Evolutionary conservation across 2,113 vertebrate species (phyloP).

Genomic region (Indicator indicator): DNA sequence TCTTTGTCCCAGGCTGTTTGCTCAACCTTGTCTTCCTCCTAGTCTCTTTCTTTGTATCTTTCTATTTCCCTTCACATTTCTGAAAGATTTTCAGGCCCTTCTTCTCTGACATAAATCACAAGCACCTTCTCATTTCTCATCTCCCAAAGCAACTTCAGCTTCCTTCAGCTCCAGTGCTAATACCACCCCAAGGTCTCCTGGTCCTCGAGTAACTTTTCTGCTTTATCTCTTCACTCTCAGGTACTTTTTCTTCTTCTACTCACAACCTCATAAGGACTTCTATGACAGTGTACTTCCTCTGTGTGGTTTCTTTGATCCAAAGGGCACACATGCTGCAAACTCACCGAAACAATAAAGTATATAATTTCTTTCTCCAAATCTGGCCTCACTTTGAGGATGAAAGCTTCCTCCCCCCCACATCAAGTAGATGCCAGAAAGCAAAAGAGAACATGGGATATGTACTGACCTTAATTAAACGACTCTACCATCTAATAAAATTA

Average conservation of each 20-base stretch:
- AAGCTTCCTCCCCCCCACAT: background rate
- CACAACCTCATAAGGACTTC: background rate
- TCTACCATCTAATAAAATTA: background rate
- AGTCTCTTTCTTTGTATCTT: background rate
- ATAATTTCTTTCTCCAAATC: background rate
- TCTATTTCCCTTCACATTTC: background rate
- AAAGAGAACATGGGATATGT: background rate
- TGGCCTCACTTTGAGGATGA: background rate
- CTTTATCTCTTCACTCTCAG: background rate
- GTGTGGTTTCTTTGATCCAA: background rate
- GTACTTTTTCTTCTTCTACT: background rate
- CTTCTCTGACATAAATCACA: background rate
- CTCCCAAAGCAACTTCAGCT: background rate
- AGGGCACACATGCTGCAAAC: background rate
- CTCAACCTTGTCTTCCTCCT: background rate
- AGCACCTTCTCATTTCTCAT: background rate
- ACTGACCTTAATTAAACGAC: background rate
- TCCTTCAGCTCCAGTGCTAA: background rate
- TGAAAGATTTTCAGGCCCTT: background rate
- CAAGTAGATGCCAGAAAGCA: background rate
- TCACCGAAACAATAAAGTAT: background rate
- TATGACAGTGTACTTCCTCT: background rate
- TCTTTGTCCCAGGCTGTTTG: background rate
- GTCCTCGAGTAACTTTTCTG: background rate
- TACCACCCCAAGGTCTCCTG: background rate